Conservation (phyloP, 2,888 invertebrate genomes). For the Toxonevra muliebris region DNA sequence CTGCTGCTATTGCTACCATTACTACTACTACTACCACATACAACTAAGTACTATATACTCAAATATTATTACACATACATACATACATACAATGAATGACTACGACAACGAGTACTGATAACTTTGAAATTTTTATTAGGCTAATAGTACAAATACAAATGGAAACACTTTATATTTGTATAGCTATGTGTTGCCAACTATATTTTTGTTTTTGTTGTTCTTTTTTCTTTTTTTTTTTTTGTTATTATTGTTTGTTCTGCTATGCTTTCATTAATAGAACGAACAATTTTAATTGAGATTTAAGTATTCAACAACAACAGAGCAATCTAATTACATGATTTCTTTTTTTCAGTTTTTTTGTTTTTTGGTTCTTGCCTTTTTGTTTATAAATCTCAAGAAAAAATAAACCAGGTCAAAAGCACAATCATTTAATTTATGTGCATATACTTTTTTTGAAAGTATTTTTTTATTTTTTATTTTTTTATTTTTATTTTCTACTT, state of each 20-base stretch:
- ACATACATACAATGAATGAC: background rate
- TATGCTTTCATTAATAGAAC: background rate
- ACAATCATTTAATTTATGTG: background rate
- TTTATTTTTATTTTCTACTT: too few relatives aligned
- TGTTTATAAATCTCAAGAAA: background rate
- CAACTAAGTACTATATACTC: background rate
- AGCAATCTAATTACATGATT: conserved; percentile 1
- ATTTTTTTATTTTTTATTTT: too few relatives aligned
- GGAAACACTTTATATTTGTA: background rate
- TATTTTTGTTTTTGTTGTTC: too few relatives aligned
- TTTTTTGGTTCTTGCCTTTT: background rate
- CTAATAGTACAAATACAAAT: background rate
- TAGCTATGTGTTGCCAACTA: background rate
- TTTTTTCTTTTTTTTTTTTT: background rate
- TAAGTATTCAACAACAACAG: background rate
- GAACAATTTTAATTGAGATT: background rate
- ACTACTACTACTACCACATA: background rate
- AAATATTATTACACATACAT: background rate
- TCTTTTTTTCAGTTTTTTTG: background rate
- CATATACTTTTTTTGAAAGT: background rate
- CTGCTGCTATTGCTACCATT: too few relatives aligned
- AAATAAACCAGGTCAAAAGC: background rate
- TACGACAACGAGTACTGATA: background rate
- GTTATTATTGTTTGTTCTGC: background rate
- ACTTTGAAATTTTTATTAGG: conserved; percentile 5